Conservation (phyloP, 2,113 vertebrate species). For the Aldabrachelys gigantea region DNA sequence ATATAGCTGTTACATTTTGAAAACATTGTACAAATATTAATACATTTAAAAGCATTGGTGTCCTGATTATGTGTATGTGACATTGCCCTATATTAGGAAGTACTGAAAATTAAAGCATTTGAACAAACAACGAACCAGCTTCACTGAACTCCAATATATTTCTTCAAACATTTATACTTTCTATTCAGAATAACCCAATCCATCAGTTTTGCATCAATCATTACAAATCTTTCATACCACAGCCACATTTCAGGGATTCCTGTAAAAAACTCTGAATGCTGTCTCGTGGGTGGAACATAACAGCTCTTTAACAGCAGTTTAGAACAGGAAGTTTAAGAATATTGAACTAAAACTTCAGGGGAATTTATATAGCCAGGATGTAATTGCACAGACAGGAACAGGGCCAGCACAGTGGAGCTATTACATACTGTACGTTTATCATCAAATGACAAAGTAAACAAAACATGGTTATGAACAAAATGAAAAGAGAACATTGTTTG, state of each 20-base stretch:
- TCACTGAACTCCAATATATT: background rate
- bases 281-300: background rate
- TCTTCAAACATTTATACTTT: background rate
- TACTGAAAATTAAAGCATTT: background rate
- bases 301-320: background rate
- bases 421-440: background rate
- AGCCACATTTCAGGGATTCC: background rate
- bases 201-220: background rate
- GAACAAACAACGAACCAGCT: background rate
- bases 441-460: conserved; percentile 22
- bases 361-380: conserved; percentile 15
- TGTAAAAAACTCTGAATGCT: too few species aligned
- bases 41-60: background rate
- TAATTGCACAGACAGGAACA: conserved; percentile 21
- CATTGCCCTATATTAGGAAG: background rate
- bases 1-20: background rate
- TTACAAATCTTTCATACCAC: background rate
- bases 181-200: background rate
- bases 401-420: background rate
- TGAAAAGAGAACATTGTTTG: background rate
- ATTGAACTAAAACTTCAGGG: background rate
- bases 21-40: background rate
- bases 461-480: background rate
- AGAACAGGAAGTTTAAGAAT: background rate
- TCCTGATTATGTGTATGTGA: background rate